Evolutionary conservation across 92 coral and sea anemone species (phyloP), one percentile per base, ranked within the genome.

Genomic region (Heliopora coerulea): DNA sequence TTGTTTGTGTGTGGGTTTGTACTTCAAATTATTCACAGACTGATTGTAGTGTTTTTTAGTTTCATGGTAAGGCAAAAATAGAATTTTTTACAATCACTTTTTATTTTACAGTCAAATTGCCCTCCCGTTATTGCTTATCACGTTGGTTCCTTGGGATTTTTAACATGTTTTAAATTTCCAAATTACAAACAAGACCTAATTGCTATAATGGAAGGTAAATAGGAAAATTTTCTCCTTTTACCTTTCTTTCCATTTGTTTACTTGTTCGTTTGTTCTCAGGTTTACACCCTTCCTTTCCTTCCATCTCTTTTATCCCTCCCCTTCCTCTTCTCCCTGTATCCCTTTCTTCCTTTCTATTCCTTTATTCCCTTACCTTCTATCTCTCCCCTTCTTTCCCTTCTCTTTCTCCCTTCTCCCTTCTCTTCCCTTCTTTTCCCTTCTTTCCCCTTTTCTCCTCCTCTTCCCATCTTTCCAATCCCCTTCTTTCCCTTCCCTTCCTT

Each of bases 101-200:
- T 35, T 33, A 35, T 52, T 10, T 34, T 59, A 42, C 78, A 92
- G 97, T 73, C 65, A 39, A 92, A 91, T 84, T 92, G 97, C 49
- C 97, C 97, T 14, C 97, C 97, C 11, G 90, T 92, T 15, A 86
- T 92, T 89, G 96, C 97, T 28, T 92, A 87, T 57, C 90, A 89
- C 63, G 87, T 90, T 18, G 97, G 97, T 8, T 92, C 97, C 1
- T 75, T 92, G 20, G 97, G 97, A 65, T 92, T 92, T 60, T 79
- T 92, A 28, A 92, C 97, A 23, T 86, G 92, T 32, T 92, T 92
- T 49, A 82, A 80, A 64, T 92, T 89, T 83, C 80, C 79, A 25
- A 83, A 86, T 67, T 92, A 87, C 60, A 78, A 83, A 48, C 80
- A 81, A 46, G 86, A 85, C 42, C 57, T 92, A 24, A 66, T 86